Evolutionary conservation across 2,113 vertebrate genomes (phyloP).

Genomic region (Gadus macrocephalus): DNA sequence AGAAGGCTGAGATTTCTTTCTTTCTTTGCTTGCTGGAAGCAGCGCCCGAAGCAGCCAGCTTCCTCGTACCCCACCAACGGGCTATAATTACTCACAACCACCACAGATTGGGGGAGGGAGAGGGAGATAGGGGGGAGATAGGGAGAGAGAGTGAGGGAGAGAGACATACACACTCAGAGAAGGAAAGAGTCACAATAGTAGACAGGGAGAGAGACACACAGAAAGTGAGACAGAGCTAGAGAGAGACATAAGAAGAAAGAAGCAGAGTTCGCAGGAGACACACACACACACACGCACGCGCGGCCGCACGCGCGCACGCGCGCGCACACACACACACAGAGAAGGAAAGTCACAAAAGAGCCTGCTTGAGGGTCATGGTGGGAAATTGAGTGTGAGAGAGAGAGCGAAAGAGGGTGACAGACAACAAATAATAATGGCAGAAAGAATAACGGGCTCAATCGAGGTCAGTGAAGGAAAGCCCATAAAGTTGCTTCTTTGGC

Average conservation of each 20-base stretch:
- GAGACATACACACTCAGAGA: not conserved
- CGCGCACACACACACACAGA: no score
- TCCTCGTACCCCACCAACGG: conserved; percentile 43
- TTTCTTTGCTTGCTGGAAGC: not conserved
- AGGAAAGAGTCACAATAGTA: not conserved
- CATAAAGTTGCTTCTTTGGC: conserved; percentile 45
- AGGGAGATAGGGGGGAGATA: conserved; percentile 22
- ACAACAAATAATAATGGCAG: not conserved
- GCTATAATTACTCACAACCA: conserved; percentile 59
- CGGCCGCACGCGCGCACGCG: no score
- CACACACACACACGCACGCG: not conserved
- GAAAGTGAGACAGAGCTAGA: not conserved
- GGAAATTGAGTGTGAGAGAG: not conserved
- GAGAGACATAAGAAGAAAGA: conserved; percentile 9
- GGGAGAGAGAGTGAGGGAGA: conserved; percentile 13
- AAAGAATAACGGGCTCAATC: conserved; percentile 52
- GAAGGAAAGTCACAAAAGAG: not conserved
- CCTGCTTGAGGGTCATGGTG: no score
- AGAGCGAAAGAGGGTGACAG: not conserved
- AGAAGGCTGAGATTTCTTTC: not conserved
- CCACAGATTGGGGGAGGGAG: conserved; percentile 43
- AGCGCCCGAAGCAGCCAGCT: not conserved
- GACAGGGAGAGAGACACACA: not conserved
- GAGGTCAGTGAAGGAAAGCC: conserved; percentile 55
- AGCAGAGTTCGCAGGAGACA: not conserved